Evolutionary conservation across 37 sponge, comb jelly and placozoan genomes (phyloP).

Genomic region (Bolinopsis microptera): DNA sequence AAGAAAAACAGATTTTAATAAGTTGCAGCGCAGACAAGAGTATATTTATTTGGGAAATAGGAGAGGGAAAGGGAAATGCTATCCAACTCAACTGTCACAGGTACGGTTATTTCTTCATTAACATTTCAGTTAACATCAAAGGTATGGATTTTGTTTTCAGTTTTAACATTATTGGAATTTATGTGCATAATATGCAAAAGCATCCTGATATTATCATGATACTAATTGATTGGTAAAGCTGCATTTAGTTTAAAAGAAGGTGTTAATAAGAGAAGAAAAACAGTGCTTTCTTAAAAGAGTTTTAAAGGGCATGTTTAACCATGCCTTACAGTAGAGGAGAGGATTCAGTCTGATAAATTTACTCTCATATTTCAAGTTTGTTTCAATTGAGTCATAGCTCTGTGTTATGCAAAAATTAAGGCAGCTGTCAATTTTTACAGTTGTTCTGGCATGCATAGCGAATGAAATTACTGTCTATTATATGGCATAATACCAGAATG

Average conservation of each 20-base stretch:
- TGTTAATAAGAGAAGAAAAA: background rate
- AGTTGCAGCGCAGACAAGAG: slow-evolving; percentile 93
- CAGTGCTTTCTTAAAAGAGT: background rate
- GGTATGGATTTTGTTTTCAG: too few species aligned
- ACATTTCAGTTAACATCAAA: too few species aligned
- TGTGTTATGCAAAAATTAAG: too few species aligned
- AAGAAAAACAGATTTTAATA: slow-evolving; percentile 80
- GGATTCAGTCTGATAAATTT: too few species aligned
- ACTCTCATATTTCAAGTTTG: background rate
- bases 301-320: background rate
- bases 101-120: slow-evolving; percentile 68
- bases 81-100: slow-evolving; percentile 91
- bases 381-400: background rate
- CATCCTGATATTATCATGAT: background rate
- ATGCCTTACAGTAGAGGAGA: too few species aligned
- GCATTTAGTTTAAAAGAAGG: background rate
- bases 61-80: slow-evolving; percentile 89
- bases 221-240: background rate
- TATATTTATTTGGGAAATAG: slow-evolving; percentile 97
- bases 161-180: background rate
- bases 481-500: too few species aligned
- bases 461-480: too few species aligned
- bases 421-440: too few species aligned
- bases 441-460: too few species aligned
- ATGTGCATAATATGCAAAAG: too few species aligned